Evolutionary conservation across 2,888 invertebrate species (phyloP).

Genomic region (Caenorhabditis zanzibari): DNA sequence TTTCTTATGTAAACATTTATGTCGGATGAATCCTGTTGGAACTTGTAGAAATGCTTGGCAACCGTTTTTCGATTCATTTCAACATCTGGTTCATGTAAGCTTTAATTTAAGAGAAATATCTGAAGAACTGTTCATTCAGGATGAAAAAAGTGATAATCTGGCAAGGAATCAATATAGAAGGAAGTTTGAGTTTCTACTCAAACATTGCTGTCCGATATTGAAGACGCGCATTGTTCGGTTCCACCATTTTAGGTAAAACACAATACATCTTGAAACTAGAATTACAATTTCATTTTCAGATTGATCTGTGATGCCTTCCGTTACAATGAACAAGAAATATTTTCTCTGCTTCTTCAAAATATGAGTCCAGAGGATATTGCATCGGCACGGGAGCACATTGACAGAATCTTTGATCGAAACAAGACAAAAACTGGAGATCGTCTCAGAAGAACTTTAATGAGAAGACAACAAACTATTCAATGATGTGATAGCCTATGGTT

Average conservation of each 20-base stretch:
- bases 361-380: conserved; percentile 66
- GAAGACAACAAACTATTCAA: conserved; percentile 66
- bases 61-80: conserved; percentile 72
- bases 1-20: conserved; percentile 72
- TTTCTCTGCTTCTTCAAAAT: conserved; percentile 65
- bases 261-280: background rate
- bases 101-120: background rate
- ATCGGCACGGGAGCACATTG: conserved; percentile 69
- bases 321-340: conserved; percentile 70
- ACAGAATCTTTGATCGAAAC: conserved; percentile 71
- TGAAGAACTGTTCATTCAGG: conserved; percentile 39
- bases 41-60: conserved; percentile 72
- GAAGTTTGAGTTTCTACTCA: conserved; percentile 72
- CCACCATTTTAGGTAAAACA: conserved; percentile 42
- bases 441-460: conserved; percentile 60
- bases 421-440: conserved; percentile 54
- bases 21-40: conserved; percentile 68
- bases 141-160: conserved; percentile 67
- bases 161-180: conserved; percentile 66
- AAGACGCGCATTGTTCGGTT: conserved; percentile 42
- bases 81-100: conserved; percentile 67
- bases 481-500: conserved; percentile 28
- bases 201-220: conserved; percentile 69
- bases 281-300: conserved; percentile 44
- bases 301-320: conserved; percentile 73